These are phyloP conservation scores for Mactra quadrangularis DNA, from an alignment of 1,140 invertebrate genomes.

Conservation along the genomic window DNA sequence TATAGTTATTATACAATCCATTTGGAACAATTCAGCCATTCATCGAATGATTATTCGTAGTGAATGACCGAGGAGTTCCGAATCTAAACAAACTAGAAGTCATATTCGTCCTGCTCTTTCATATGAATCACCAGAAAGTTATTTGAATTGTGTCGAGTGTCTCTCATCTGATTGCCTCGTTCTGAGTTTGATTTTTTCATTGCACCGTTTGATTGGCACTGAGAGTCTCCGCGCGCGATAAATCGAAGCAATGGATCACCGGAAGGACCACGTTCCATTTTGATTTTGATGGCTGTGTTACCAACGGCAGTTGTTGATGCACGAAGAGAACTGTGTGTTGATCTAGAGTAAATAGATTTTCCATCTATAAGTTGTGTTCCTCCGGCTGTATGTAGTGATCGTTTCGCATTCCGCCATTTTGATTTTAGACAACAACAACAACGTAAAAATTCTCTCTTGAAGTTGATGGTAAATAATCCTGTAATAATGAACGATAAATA, in stretches of 20 bases:
- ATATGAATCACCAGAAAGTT: conserved; percentile 53
- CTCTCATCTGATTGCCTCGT: neutral
- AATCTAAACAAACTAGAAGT: too few relatives aligned
- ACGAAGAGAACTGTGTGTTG: conserved; percentile 21
- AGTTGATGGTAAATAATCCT: conserved; percentile 81
- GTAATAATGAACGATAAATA: conserved; percentile 70
- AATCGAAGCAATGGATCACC: conserved; percentile 27
- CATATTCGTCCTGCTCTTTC: conserved; percentile 10
- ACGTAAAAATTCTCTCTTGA: conserved; percentile 77
- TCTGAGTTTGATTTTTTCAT: neutral
- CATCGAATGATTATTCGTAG: too few relatives aligned
- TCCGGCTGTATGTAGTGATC: neutral
- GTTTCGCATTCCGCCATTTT: conserved; percentile 32
- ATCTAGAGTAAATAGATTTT: conserved; percentile 25
- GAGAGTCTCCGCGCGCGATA: neutral
- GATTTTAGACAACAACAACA: conserved; percentile 76
- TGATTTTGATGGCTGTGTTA: conserved; percentile 2
- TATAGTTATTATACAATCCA: too few relatives aligned
- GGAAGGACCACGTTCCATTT: conserved; percentile 13
- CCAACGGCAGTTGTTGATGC: neutral
- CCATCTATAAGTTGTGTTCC: neutral
- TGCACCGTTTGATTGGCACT: neutral
- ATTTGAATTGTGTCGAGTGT: conserved; percentile 34
- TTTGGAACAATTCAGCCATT: too few relatives aligned
- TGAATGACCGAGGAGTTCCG: too few relatives aligned